Evolutionary conservation across 2,797 vertebrate genomes (phyloP), one percentile per base, ranked within the genome.

Genomic region (Esox lucius): DNA sequence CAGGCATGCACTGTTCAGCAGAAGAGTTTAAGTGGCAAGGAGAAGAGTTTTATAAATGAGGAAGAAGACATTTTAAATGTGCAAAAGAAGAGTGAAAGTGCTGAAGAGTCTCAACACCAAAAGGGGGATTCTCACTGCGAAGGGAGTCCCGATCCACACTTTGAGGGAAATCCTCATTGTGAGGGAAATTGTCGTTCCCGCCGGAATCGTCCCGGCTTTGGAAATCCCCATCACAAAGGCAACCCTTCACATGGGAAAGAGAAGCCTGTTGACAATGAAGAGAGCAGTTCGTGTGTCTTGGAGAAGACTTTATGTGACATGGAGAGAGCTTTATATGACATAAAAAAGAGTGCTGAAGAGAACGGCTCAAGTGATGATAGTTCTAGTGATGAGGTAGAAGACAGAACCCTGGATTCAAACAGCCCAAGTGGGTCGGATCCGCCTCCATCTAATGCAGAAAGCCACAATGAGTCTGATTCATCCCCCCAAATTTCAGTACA

Each of bases 1-100:
- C 91, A 93, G 92, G 90, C 78, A n/a, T 87, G 82, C 90, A 81
- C 90, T 80, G 80, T 89, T 86, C 89, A 83, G 80, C 86, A 86
- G 86, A 89, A 83, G 88, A 91, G 82, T 71, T 87, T 89, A 87
- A 86, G 84, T 89, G 84, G 91, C 7, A 59, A 72, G 35, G 70
- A 72, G 22, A 72, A 17, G 56, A 61, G 15, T 71, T 39, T 31
- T 4, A 66, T 66, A 35, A 66, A 15, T 17, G 64, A 33, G 31
- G 28, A 66, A 31, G 24, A 31, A 9, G 5, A 31, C 26, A 11
- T 9, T 31, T 31, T 31, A 61, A 59, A 71, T 35, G 31, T 59
- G 13, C 1, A 5, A 35, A 72, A 24, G 53, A 61, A 71, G 19
- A 35, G 1, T 19, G 51, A 53, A 5, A 61, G 53, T 71, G 51